phyloP scores from a whole-genome alignment of 2,888 invertebrate species.

The Agrochola circellaris region DNA sequence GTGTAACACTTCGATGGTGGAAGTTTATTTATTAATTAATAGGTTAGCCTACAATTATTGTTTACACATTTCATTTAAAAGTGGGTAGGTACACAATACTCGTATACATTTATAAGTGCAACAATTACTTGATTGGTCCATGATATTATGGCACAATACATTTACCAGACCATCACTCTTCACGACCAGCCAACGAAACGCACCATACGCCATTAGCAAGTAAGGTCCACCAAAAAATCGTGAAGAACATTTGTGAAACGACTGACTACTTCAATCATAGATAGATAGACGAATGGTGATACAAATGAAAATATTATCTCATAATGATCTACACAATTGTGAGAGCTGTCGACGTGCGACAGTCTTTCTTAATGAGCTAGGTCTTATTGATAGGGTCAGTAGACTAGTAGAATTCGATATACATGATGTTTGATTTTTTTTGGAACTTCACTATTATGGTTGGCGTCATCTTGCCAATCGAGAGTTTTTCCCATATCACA shows the following conservation, averaged over 20 bases:
- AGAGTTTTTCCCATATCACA: too few species aligned
- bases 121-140: background rate
- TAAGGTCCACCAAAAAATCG: slow-evolving; percentile 16
- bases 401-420: background rate
- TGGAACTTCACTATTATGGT: too few species aligned
- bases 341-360: slow-evolving; percentile 5
- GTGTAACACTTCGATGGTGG: background rate
- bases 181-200: background rate
- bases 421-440: slow-evolving; percentile 34
- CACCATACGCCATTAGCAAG: slow-evolving; percentile 3
- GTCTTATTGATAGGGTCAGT: slow-evolving; percentile 4
- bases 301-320: slow-evolving; percentile 11
- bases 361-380: background rate
- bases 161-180: slow-evolving; percentile 17
- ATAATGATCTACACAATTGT: slow-evolving; percentile 18
- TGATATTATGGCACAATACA: background rate
- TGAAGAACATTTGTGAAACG: slow-evolving; percentile 32
- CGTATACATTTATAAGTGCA: too few species aligned
- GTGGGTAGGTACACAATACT: too few species aligned
- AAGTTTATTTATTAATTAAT: too few species aligned
- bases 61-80: too few species aligned
- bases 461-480: background rate
- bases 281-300: background rate
- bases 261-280: background rate
- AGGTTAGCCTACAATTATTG: too few species aligned